Conservation (phyloP, 2,888 invertebrate genomes). For the Melanargia galathea region DNA sequence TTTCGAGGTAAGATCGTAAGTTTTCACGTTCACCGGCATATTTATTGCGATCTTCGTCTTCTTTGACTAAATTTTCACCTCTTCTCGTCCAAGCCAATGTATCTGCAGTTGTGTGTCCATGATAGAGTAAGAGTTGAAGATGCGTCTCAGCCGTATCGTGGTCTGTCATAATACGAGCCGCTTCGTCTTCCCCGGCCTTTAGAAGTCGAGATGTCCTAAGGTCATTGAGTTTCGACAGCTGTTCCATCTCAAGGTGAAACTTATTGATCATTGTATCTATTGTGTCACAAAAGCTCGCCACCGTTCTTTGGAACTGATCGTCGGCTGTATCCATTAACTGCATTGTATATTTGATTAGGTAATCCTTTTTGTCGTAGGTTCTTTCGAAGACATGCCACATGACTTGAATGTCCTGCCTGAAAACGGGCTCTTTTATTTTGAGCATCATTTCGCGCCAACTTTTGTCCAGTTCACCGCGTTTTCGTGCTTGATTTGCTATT, state of each 20-base stretch:
- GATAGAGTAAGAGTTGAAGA: conserved; percentile 66
- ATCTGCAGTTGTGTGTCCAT: conserved; percentile 64
- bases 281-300: conserved; percentile 84
- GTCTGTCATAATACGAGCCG: conserved; percentile 51
- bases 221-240: conserved; percentile 59
- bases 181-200: conserved; percentile 55
- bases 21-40: conserved; percentile 62
- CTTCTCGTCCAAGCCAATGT: conserved; percentile 63
- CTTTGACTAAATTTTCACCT: conserved; percentile 71
- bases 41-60: conserved; percentile 68
- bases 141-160: conserved; percentile 70
- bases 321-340: conserved; percentile 83
- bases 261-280: conserved; percentile 83
- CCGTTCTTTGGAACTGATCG: conserved; percentile 84
- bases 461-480: conserved; percentile 60
- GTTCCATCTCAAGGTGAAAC: conserved; percentile 64
- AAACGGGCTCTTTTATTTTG: conserved; percentile 70
- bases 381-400: conserved; percentile 80
- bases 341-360: conserved; percentile 79
- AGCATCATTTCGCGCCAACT: conserved; percentile 67
- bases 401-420: conserved; percentile 66
- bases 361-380: conserved; percentile 82
- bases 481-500: conserved; percentile 57
- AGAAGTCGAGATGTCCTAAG: conserved; percentile 53
- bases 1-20: conserved; percentile 66